These are phyloP conservation scores for Ptychadena robeensis DNA, from an alignment of 2,797 vertebrate genomes.

Conservation along the genomic window DNA sequence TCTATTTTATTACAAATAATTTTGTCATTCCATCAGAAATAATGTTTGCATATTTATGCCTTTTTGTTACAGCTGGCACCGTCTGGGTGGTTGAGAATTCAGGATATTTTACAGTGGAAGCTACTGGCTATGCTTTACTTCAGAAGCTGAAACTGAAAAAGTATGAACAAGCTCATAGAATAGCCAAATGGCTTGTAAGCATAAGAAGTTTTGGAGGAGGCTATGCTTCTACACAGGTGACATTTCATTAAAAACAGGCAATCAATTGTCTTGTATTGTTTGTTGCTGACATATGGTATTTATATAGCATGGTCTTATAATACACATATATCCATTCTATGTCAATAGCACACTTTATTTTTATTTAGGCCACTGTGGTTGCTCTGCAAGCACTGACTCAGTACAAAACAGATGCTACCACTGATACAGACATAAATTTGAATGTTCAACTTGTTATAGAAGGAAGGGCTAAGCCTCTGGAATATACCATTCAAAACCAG, in stretches of 20 bases:
- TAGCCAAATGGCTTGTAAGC: slow-evolving; percentile 59
- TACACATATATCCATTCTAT: not conserved
- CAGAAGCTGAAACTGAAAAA: slow-evolving; percentile 56
- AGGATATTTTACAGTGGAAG: slow-evolving; percentile 38
- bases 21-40: not conserved
- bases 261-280: not conserved
- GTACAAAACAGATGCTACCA: slow-evolving; percentile 35
- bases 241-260: not conserved
- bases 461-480: not conserved
- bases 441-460: slow-evolving; percentile 31
- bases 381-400: slow-evolving; percentile 59
- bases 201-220: slow-evolving; percentile 37
- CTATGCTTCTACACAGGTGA: slow-evolving; percentile 63
- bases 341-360: not conserved
- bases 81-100: slow-evolving; percentile 14
- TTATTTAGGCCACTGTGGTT: slow-evolving; percentile 50
- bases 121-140: slow-evolving; percentile 51
- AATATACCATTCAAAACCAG: slow-evolving; percentile 13
- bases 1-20: not conserved
- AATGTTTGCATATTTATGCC: not conserved
- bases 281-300: too few relatives aligned
- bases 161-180: slow-evolving; percentile 23
- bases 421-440: not conserved
- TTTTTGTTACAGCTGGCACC: not conserved
- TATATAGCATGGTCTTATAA: too few relatives aligned